Conservation (phyloP, 53 echinoderm and acorn worm genomes). For the Luidia sarsii region DNA sequence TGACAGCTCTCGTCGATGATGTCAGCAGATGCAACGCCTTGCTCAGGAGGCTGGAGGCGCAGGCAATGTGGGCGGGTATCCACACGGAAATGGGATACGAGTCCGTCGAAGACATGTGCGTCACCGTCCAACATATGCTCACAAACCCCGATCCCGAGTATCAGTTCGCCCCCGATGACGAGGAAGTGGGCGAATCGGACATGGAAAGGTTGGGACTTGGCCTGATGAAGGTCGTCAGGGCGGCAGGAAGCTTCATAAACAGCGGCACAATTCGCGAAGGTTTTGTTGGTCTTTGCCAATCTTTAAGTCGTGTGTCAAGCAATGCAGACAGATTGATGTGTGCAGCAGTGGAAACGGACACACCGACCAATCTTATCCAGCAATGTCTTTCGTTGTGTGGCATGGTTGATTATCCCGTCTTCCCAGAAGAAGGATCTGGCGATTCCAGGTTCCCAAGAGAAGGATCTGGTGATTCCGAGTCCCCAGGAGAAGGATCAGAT, state of each 20-base stretch:
- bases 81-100: background rate
- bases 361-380: constrained; percentile 6
- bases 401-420: too few relatives aligned
- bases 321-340: constrained; percentile 6
- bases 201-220: background rate
- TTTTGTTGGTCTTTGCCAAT: constrained; percentile 3
- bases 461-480: background rate
- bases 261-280: constrained; percentile 3
- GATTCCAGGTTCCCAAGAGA: background rate
- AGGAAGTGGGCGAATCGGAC: background rate
- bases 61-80: background rate
- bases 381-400: constrained; percentile 19
- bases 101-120: constrained; percentile 1
- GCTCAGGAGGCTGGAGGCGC: background rate
- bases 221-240: background rate
- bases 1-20: constrained; percentile 1
- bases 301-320: background rate
- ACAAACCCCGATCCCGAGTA: background rate
- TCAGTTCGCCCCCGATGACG: background rate
- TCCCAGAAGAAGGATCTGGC: background rate
- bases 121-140: constrained; percentile 7
- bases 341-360: constrained; percentile 12
- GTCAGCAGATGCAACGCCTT: background rate
- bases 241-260: constrained; percentile 16
- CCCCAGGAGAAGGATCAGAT: background rate